Conservation (phyloP, 2,888 invertebrate species). For the Chrysolina oricalcia region DNA sequence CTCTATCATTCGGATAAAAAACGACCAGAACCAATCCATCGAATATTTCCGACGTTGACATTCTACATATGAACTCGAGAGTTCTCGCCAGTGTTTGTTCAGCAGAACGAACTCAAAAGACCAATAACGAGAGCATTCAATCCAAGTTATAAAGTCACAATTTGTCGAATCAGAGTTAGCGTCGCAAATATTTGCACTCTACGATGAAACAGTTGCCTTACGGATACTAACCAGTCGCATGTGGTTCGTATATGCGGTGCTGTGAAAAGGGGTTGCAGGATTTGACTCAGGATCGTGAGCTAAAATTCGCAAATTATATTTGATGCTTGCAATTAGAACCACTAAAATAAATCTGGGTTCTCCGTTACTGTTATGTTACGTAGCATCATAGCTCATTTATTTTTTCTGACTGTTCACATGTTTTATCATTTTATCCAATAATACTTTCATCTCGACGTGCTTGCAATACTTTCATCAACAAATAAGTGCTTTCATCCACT, state of each 20-base stretch:
- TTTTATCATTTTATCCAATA: no score
- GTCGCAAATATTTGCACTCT: constrained; percentile 52
- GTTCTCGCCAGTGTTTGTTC: neutral
- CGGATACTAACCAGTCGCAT: neutral
- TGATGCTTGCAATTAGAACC: neutral
- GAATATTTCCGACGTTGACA: neutral
- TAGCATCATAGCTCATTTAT: no score
- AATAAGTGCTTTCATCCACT: no score
- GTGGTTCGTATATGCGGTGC: neutral
- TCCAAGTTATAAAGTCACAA: constrained; percentile 17
- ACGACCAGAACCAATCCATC: neutral
- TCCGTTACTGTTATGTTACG: no score
- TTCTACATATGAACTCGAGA: neutral
- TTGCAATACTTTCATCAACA: no score
- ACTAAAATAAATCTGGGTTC: no score
- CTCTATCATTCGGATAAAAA: neutral
- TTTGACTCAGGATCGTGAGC: no score
- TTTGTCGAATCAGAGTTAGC: constrained; percentile 45
- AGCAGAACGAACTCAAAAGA: constrained; percentile 5
- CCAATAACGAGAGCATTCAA: constrained; percentile 14
- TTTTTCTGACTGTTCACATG: no score
- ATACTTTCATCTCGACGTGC: no score
- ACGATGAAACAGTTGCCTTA: constrained; percentile 12
- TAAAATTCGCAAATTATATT: no score
- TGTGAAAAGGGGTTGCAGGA: neutral